Evolutionary conservation across 2,797 vertebrate species (phyloP), one percentile per base, ranked within the genome.

Genomic region (Hephaestus fuliginosus): DNA sequence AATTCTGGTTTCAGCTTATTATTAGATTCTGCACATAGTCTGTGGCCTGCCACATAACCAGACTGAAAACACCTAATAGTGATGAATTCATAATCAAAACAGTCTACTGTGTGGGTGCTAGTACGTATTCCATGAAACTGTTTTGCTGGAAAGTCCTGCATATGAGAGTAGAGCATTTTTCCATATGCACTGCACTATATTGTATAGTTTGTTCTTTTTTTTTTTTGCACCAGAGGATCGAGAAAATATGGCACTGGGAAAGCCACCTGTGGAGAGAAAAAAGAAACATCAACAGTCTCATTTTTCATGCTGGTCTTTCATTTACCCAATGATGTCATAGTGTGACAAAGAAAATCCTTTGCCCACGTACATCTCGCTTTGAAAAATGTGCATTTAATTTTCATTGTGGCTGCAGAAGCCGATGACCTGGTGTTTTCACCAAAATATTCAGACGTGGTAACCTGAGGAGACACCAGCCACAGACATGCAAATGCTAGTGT

Each of bases 401-500:
- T 67, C 74, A 79, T 68, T 39, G 57, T 70, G 73, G 82, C 76
- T 36, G 11, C 49, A 44, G 60, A 74, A 62, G 73, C 57, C 15
- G 9, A 70, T 75, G 84, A 88, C 76, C 76, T n/a, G 65, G 44
- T 83, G 75, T 80, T 76, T 74, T 88, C 67, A 74, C 53, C 41
- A 70, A 55, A 70, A 86, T 84, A 80, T 70, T 79, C 65, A 82
- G 75, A 86, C 44, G 43, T 60, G 75, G 83, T 89, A 88, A 88
- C 69, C 64, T 7, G 62, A 86, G 81, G 65, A 80, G 78, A 76
- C 79, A 74, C 69, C 69, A n/a, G 81, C 85, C 89, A 78, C 89
- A 92, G 89, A 85, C 89, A 89, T 86, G 88, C 86, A 92, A 92
- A 93, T 92, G 73, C 76, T 60, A 78, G 89, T 85, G 76, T 88